phyloP scores from a whole-genome alignment of 2,888 invertebrate species.

The Agonum fuliginosum region DNA sequence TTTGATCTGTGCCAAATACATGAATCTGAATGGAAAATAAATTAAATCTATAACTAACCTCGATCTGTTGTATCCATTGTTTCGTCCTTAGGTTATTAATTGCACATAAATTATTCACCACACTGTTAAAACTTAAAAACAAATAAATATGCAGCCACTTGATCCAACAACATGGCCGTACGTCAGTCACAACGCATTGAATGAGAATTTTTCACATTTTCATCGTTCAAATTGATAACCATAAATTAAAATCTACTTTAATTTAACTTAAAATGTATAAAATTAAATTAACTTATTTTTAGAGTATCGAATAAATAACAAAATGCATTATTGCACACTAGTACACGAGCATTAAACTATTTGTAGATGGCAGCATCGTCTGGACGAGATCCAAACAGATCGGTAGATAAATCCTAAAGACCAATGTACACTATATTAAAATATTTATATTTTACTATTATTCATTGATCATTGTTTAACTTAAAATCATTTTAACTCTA shows the following conservation, averaged over 20 bases:
- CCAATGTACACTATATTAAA: no score
- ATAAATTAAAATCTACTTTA: slow-evolving; percentile 45
- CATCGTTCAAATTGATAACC: slow-evolving; percentile 22
- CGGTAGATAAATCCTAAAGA: not conserved
- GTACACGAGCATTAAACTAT: slow-evolving; percentile 40
- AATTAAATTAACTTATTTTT: slow-evolving; percentile 37
- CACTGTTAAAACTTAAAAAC: slow-evolving; percentile 66
- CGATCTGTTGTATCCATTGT: slow-evolving; percentile 70
- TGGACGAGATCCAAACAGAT: not conserved
- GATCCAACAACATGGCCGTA: slow-evolving; percentile 71
- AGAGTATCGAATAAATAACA: slow-evolving; percentile 30
- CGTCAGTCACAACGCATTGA: slow-evolving; percentile 60
- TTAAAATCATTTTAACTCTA: no score
- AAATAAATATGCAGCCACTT: slow-evolving; percentile 70
- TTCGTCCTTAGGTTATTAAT: slow-evolving; percentile 59
- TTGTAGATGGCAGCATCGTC: slow-evolving; percentile 50
- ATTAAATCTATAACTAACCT: slow-evolving; percentile 67
- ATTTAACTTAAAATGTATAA: slow-evolving; percentile 1
- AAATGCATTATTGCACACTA: slow-evolving; percentile 34
- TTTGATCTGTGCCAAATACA: slow-evolving; percentile 70
- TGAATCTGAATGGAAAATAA: slow-evolving; percentile 63
- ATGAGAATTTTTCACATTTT: slow-evolving; percentile 1
- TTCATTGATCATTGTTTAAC: no score
- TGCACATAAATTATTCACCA: slow-evolving; percentile 63
- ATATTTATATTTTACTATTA: no score